These are phyloP conservation scores for Oophaga pumilio DNA, from an alignment of 2,113 vertebrate genomes.

Conservation along the genomic window DNA sequence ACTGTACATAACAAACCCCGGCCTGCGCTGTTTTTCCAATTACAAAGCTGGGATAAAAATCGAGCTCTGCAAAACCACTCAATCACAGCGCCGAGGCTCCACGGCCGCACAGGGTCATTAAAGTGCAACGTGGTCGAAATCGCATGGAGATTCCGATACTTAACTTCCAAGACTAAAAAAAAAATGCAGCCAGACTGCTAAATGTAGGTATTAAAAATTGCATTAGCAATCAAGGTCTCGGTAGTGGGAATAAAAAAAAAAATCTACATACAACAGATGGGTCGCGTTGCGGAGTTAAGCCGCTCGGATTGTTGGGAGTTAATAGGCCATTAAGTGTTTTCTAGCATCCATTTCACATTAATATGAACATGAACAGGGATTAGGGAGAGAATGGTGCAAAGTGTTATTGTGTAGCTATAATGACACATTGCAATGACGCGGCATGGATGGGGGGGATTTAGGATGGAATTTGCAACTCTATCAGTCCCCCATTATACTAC, in stretches of 20 bases:
- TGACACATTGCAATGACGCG: slow-evolving; percentile 28
- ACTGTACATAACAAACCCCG: background rate
- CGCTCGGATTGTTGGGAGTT: slow-evolving; percentile 41
- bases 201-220: slow-evolving; percentile 30
- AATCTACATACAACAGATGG: slow-evolving; percentile 5
- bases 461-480: background rate
- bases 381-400: slow-evolving; percentile 41
- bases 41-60: background rate
- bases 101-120: background rate
- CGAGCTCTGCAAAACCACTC: slow-evolving; percentile 27
- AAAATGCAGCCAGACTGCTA: background rate
- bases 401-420: slow-evolving; percentile 54
- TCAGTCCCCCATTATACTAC: slow-evolving; percentile 9
- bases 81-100: background rate
- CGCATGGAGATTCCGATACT: background rate
- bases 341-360: slow-evolving; percentile 42
- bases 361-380: slow-evolving; percentile 47
- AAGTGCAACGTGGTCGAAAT: slow-evolving; percentile 2
- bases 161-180: background rate
- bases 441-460: slow-evolving; percentile 5
- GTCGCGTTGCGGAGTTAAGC: slow-evolving; percentile 41
- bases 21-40: slow-evolving; percentile 29
- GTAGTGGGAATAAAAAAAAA: background rate
- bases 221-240: slow-evolving; percentile 30
- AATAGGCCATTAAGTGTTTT: slow-evolving; percentile 55